Evolutionary conservation across 2,888 invertebrate species (phyloP), one percentile per base, ranked within the genome.

Genomic region (Tenthredo livida): DNA sequence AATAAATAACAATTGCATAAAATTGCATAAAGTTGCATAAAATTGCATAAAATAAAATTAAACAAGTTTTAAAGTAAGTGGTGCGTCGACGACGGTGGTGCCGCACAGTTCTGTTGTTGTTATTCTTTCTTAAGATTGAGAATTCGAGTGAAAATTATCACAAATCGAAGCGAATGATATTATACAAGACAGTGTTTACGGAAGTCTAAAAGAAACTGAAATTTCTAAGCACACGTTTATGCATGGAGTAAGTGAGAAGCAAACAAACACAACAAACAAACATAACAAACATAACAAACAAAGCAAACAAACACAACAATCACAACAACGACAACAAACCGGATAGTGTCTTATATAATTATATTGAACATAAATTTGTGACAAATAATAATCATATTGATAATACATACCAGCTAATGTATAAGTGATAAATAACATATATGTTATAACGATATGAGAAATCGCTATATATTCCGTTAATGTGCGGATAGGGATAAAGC

Each of bases 381-480:
- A 61, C 9, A 29, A 61, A 61, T 4, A 61, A 61, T 21, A 61
- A 61, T 50, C 9, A 61, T 61, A 61, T 25, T 21, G 12, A 25
- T 12, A 61, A 21, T 21, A 25, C 7, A 2, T n/a, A n/a, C n/a
- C n/a, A 61, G 25, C 25, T 25, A 12, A 33, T 33, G 33, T 33
- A 33, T 4, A 61, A 61, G 25, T 54, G 25, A 25, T 7, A 21
- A 61, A 61, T 25, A 25, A 61, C 10, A 29, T 29, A 29, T 29
- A 29, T 29, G 10, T 61, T 10, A 25, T 12, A 25, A 67, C 15
- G 25, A 67, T 67, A 67, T 1, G 15, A 33, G 15, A 33, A 67
- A 67, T 67, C 67, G 67, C 33, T 15, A 29, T 33, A 67, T 67
- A 67, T 67, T 67, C 67, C 67, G 6, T 17, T 67, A n/a, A n/a